These are phyloP conservation scores for Zootoca vivipara DNA, from an alignment of 2,113 vertebrate species.

Conservation along the genomic window DNA sequence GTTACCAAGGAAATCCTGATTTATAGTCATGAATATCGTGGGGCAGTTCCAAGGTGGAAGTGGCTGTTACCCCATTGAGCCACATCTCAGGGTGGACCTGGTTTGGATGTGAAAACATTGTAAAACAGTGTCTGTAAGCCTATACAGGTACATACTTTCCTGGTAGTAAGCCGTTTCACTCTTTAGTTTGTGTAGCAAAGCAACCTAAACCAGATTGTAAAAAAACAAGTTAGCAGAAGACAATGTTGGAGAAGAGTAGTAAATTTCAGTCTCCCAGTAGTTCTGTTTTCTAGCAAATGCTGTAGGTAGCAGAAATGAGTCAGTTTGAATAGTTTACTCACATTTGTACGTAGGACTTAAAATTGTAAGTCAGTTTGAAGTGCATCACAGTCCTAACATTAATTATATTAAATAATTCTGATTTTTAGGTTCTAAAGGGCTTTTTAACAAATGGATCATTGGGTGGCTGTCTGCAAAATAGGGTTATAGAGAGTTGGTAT, in stretches of 20 bases:
- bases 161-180: neutral
- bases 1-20: neutral
- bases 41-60: neutral
- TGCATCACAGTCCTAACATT: too few species aligned
- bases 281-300: neutral
- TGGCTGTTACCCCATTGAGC: neutral
- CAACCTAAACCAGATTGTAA: neutral
- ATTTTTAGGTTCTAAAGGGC: neutral
- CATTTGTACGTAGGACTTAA: neutral
- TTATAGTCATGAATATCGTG: neutral
- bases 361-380: neutral
- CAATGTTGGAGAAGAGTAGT: neutral
- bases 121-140: neutral
- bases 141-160: neutral
- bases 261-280: neutral
- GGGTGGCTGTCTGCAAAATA: neutral
- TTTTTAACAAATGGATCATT: neutral
- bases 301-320: neutral
- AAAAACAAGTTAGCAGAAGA: neutral
- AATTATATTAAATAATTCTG: neutral
- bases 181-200: neutral
- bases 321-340: neutral
- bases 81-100: too few species aligned
- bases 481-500: neutral
- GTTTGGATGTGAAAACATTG: neutral